A percentile compares a stretch with the other conserved stretches of the same genome.
Conservation (phyloP, 2,888 invertebrate species). For the Notocelia uddmanniana region DNA sequence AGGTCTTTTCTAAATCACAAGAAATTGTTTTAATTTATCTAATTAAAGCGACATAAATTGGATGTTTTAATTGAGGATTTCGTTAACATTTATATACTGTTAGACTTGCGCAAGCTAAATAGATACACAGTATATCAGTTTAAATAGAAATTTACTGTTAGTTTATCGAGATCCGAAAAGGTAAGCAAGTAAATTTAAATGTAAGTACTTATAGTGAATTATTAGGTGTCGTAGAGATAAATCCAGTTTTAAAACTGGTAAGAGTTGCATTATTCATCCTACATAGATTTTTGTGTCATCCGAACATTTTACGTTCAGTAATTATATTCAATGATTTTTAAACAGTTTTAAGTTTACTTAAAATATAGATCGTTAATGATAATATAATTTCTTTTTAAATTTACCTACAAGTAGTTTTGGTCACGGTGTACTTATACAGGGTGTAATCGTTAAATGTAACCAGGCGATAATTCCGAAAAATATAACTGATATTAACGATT, state of each 20-base stretch:
- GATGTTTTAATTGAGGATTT: conserved; percentile 18
- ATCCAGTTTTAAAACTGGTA: conserved; percentile 20
- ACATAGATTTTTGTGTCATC: conserved; percentile 20
- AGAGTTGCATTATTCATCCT: conserved; percentile 5
- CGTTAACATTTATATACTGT: not conserved
- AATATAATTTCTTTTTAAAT: not conserved
- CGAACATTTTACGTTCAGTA: conserved; percentile 19
- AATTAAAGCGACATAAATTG: conserved; percentile 25
- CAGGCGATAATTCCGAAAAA: too few species aligned
- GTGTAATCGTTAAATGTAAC: too few species aligned
- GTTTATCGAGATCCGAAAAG: conserved; percentile 14
- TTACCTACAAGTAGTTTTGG: not conserved
- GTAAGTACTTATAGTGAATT: conserved; percentile 36
- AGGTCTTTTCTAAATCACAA: conserved; percentile 21
- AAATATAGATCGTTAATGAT: not conserved
- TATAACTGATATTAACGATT: too few species aligned
- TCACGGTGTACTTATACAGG: not conserved
- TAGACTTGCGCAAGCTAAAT: conserved; percentile 26
- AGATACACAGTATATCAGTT: conserved; percentile 18
- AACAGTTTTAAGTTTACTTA: not conserved
- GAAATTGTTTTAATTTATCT: conserved; percentile 33
- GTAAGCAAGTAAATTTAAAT: conserved; percentile 33
- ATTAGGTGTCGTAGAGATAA: conserved; percentile 33
- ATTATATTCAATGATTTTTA: conserved; percentile 34
- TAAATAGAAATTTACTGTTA: conserved; percentile 37